A percentile compares a stretch with the other conserved stretches of the same genome.
phyloP scores from a whole-genome alignment of 2,888 invertebrate species.

The Minunthozetes semirufus region DNA sequence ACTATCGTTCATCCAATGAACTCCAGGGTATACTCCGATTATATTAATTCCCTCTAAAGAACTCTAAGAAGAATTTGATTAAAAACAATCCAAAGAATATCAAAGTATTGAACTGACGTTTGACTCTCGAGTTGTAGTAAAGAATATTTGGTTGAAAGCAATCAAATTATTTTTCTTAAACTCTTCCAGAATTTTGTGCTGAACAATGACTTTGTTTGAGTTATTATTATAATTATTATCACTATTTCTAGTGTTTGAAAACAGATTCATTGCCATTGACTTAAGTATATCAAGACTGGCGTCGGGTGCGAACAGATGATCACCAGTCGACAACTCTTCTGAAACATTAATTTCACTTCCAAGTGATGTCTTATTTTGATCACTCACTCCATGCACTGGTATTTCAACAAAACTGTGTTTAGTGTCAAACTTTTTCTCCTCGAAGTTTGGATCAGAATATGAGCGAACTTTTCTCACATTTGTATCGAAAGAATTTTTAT shows the following conservation, averaged over 20 bases:
- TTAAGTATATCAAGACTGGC: conserved; percentile 6
- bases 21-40: conserved; percentile 46
- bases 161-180: not conserved
- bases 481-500: not conserved
- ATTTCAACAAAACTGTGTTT: conserved; percentile 10
- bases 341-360: not conserved
- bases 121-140: not conserved
- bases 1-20: conserved; percentile 44
- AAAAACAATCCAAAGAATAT: not conserved
- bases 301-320: not conserved
- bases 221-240: too few species aligned
- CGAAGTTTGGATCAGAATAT: not conserved
- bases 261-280: not conserved
- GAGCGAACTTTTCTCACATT: conserved; percentile 6
- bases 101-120: not conserved
- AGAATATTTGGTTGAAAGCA: not conserved
- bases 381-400: not conserved
- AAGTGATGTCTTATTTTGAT: not conserved
- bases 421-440: not conserved
- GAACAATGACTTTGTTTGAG: not conserved
- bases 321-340: not conserved
- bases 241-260: not conserved
- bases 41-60: conserved; percentile 45
- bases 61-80: too few species aligned
- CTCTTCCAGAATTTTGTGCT: not conserved